Conservation (phyloP, 2,797 vertebrate genomes). For the Neomorphus geoffroyi region DNA sequence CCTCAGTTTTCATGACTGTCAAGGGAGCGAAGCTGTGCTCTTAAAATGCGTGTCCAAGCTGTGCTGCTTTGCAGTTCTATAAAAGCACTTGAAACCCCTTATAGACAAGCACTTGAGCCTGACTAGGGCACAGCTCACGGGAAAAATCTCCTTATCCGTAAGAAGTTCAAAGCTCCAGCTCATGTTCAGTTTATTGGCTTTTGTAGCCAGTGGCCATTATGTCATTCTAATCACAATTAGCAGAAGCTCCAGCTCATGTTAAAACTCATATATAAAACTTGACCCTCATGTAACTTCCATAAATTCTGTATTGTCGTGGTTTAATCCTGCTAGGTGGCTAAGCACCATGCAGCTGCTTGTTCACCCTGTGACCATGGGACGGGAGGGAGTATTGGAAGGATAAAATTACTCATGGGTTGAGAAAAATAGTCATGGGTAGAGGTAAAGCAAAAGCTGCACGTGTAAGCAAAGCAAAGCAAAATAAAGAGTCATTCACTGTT, state of each 20-base stretch:
- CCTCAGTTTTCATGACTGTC: not conserved
- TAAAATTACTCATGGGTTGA: not conserved
- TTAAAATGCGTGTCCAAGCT: not conserved
- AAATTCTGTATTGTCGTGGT: not conserved
- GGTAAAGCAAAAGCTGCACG: accelerated
- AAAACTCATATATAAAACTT: not conserved
- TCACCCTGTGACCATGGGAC: not conserved
- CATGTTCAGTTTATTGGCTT: not conserved
- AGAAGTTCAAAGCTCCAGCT: not conserved
- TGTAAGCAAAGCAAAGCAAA: not conserved
- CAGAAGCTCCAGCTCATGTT: not conserved
- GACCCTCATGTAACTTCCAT: not conserved
- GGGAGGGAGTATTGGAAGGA: not conserved
- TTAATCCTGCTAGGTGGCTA: not conserved
- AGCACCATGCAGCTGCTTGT: not conserved
- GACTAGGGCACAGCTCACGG: not conserved
- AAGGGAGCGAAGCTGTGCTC: not conserved
- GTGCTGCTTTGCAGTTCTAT: not conserved
- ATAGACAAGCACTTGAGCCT: not conserved
- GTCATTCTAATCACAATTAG: not conserved
- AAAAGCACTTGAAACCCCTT: not conserved
- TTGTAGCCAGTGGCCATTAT: not conserved
- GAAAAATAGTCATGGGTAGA: not conserved
- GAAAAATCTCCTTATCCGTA: not conserved
- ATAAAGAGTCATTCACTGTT: not conserved